Conservation (phyloP, 2,888 invertebrate genomes). For the Eupithecia dodoneata region DNA sequence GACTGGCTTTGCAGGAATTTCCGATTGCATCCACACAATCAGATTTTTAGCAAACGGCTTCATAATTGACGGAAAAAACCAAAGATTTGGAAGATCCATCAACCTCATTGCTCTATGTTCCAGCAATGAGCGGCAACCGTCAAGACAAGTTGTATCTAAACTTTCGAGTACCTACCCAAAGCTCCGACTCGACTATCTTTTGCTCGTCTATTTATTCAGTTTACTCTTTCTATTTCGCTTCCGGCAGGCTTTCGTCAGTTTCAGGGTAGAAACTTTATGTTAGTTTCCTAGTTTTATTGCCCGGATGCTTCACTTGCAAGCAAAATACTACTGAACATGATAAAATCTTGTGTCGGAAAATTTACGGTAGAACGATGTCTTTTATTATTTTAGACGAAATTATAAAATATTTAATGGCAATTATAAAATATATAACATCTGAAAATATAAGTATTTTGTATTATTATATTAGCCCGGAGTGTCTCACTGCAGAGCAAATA, state of each 20-base stretch:
- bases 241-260: conserved; percentile 8
- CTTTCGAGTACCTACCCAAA: conserved; percentile 31
- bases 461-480: too few relatives aligned
- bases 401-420: background rate
- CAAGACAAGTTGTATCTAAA: conserved; percentile 40
- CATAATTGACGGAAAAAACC: background rate
- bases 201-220: conserved; percentile 21
- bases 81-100: background rate
- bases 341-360: background rate
- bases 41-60: background rate
- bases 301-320: background rate
- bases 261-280: conserved; percentile 1
- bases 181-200: conserved; percentile 17
- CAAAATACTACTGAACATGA: background rate
- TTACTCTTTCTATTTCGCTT: conserved; percentile 17
- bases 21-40: background rate
- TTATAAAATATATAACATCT: background rate
- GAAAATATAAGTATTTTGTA: background rate
- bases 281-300: conserved; percentile 3
- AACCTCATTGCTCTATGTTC: conserved; percentile 26
- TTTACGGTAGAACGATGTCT: background rate
- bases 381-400: background rate
- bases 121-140: conserved; percentile 28
- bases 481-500: too few relatives aligned
- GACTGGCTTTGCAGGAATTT: background rate